Evolutionary conservation across 2,888 invertebrate species (phyloP), one percentile per base, ranked within the genome.

Genomic region (Portevinia maculata): DNA sequence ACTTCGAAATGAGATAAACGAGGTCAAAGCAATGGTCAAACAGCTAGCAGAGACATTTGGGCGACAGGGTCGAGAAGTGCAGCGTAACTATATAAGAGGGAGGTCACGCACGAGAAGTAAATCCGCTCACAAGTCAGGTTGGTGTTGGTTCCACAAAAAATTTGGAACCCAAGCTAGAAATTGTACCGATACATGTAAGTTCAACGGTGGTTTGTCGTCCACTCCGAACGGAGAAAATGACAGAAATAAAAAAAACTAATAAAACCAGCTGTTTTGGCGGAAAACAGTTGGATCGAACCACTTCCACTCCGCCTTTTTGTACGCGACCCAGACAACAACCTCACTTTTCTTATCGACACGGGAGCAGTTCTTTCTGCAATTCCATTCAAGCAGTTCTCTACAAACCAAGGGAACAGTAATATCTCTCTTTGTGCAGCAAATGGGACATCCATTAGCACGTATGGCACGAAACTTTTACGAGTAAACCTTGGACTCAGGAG

Each of bases 371-470:
- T 60, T 1, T 59, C 32, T 5, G 19, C 21, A 11, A 5, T 55
- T 13, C 28, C 15, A 19, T 9, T n/a, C n/a, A n/a, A n/a, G n/a
- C n/a, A n/a, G n/a, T 39, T 28, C 6, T 15, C 11, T 13, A 60
- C 21, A 19, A 32, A 7, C n/a, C 1, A n/a, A 19, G 21, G 2
- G 6, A 59, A 34, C n/a, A 6, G 8, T 1, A 7, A 1, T 34
- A 0, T 34, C n/a, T 46, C 17, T n/a, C 4, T 48, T 3, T 60
- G 19, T 21, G 60, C 46, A 19, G 60, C 46, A 0, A 60, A 60
- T 32, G 65, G 65, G 0, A 64, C 64, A 19, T 17, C 55, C 3
- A 64, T 64, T 9, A n/a, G 17, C 13, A 67, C 50, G 15, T 52
- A 37, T 11, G 52, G 75, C 28, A 34, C 48, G 6, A 74, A 53